Evolutionary conservation across 2,797 vertebrate genomes (phyloP).

Genomic region (Myripristis murdjan): DNA sequence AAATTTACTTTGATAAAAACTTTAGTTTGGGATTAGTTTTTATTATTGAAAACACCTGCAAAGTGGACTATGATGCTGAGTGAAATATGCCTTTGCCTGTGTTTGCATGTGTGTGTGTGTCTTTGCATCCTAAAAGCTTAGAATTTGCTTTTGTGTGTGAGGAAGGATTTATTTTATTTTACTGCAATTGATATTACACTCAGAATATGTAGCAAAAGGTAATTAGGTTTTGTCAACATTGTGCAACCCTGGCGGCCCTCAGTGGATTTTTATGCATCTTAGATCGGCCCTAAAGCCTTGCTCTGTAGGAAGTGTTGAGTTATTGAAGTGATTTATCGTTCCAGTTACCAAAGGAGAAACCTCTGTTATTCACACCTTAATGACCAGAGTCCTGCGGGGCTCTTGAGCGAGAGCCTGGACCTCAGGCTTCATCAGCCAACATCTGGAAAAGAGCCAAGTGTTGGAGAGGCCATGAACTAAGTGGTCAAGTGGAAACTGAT

Average conservation of each 20-base stretch:
- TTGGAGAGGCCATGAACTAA: slow-evolving; percentile 47
- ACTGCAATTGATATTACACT: too few relatives aligned
- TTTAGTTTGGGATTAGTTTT: slow-evolving; percentile 2
- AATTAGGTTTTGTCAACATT: too few relatives aligned
- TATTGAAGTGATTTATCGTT: slow-evolving; percentile 75
- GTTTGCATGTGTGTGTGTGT: neutral
- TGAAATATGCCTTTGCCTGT: neutral
- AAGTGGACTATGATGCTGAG: neutral
- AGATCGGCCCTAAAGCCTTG: slow-evolving; percentile 23
- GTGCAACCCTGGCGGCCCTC: too few relatives aligned
- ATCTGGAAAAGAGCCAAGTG: slow-evolving; percentile 69
- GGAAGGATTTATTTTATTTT: too few relatives aligned
- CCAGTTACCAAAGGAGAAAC: slow-evolving; percentile 33
- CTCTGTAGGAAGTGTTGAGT: slow-evolving; percentile 45
- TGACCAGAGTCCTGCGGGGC: slow-evolving; percentile 1
- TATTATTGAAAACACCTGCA: slow-evolving; percentile 27
- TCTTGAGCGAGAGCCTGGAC: slow-evolving; percentile 5
- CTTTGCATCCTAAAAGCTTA: too few relatives aligned
- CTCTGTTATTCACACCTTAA: slow-evolving; percentile 49
- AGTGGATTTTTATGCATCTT: slow-evolving; percentile 42
- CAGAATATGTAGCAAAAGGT: too few relatives aligned
- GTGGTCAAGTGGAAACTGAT: slow-evolving; percentile 45
- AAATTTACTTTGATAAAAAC: slow-evolving; percentile 18
- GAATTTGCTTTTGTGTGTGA: too few relatives aligned
- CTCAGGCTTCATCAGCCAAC: slow-evolving; percentile 35